Evolutionary conservation across 2,797 vertebrate species (phyloP), one percentile per base, ranked within the genome.

Genomic region (Aphelocoma californica): DNA sequence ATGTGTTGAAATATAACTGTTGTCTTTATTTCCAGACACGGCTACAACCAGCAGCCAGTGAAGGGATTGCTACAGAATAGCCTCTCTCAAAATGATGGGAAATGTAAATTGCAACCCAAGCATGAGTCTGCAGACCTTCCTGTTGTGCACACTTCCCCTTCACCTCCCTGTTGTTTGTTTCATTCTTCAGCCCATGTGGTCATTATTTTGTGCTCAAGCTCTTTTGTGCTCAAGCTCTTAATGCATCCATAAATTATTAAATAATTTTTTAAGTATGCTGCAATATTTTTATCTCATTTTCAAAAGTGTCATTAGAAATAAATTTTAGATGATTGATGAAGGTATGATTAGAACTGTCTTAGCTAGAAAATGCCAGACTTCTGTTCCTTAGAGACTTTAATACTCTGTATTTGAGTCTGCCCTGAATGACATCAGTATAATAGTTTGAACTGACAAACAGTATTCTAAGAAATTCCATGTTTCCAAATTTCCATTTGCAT

Each of bases 381-480:
- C 12, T 65, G 24, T 51, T 90, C 67, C 15, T 45, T 57, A 31
- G 67, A 61, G 57, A 56, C 1, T 60, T 74, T 34, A 81, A 45
- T n/a, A 45, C 4, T 85, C 36, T 83, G 31, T 66, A 47, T 62
- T 70, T 88, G 70, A 71, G 57, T 67, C 75, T 92, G 79, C 29
- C 72, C 62, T 84, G 54, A 86, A 91, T 93, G 23, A 94, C 77
- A 90, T 92, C 83, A 84, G 38, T 75, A 66, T 44, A 92, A 85
- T 71, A 64, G 61, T 61, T 79, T 72, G 53, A 93, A 86, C 44
- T 72, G 50, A 73, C 42, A 93, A 95, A 84, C 7, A 25, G 62
- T 69, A 93, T 88, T 88, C 91, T 94, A 95, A 91, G 80, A 92
- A 95, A 77, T 86, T 90, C 56, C 36, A 38, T 38, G 40, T 73